phyloP scores from a whole-genome alignment of 2,113 vertebrate species.

The Sylvilagus bachmani region DNA sequence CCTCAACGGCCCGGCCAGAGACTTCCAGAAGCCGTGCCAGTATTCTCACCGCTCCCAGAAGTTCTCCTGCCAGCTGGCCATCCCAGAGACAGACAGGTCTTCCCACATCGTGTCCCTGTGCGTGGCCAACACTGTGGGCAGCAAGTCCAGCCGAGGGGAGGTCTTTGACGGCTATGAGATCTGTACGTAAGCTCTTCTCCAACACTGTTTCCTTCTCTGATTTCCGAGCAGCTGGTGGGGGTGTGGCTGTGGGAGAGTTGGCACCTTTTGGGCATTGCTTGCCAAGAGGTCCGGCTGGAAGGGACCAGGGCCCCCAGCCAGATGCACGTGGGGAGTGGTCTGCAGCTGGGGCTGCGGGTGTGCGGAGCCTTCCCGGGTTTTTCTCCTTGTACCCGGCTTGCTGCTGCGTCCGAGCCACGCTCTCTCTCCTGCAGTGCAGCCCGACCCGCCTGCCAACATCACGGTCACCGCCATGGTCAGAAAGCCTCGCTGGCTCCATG shows the following conservation, averaged over 20 bases:
- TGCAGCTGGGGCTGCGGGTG: background rate
- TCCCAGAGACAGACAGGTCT: constrained; percentile 54
- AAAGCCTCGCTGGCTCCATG: constrained; percentile 62
- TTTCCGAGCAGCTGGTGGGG: background rate
- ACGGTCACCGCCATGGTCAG: constrained; percentile 62
- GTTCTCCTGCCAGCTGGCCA: constrained; percentile 82
- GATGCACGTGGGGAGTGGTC: background rate
- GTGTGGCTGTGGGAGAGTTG: background rate
- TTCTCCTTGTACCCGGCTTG: background rate
- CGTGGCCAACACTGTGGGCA: background rate
- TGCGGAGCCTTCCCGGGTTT: rapidly evolving
- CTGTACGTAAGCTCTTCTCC: constrained; percentile 63
- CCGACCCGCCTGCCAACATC: constrained; percentile 85
- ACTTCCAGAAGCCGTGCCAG: constrained; percentile 75
- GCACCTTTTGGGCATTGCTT: background rate
- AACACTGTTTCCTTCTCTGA: background rate
- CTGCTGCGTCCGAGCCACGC: background rate
- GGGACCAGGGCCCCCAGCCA: too few species aligned
- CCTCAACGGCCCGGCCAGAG: rapidly evolving
- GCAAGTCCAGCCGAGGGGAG: background rate
- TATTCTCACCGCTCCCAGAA: constrained; percentile 71
- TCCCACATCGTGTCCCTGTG: constrained; percentile 80
- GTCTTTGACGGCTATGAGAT: constrained; percentile 66
- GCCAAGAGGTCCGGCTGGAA: background rate
- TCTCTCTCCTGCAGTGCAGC: constrained; percentile 82